Evolutionary conservation across 2,888 invertebrate species (phyloP).

Genomic region (Andrena fulva): DNA sequence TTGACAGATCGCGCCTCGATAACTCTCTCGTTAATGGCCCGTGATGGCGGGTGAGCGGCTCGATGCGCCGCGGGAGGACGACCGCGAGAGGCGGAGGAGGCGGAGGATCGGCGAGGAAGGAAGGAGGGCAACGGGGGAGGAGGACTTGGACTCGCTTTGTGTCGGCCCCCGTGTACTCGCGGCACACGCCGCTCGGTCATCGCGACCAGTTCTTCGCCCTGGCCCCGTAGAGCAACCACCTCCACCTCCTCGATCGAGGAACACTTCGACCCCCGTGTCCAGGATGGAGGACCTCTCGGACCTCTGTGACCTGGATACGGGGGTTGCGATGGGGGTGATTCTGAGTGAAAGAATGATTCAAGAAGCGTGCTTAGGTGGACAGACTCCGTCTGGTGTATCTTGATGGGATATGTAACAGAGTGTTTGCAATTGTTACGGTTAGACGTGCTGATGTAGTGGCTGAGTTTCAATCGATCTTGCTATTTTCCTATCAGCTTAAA

Average conservation of each 20-base stretch:
- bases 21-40: conserved; percentile 77
- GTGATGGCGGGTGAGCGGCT: conserved; percentile 69
- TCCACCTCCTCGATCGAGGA: not conserved
- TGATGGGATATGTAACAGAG: no score
- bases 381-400: no score
- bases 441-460: no score
- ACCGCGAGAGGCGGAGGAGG: conserved; percentile 39
- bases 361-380: no score
- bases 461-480: no score
- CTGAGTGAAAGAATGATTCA: no score
- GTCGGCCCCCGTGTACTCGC: conserved; percentile 24
- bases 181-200: conserved; percentile 51
- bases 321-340: no score
- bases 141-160: conserved; percentile 65
- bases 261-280: not conserved
- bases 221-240: conserved; percentile 3
- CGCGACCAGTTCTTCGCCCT: conserved; percentile 24
- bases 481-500: no score
- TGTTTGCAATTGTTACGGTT: no score
- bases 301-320: not conserved
- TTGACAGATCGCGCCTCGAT: conserved; percentile 80
- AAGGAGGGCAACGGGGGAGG: conserved; percentile 51
- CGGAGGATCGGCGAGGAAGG: conserved; percentile 27
- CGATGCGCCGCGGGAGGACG: conserved; percentile 61
- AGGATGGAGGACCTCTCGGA: not conserved